A percentile compares a stretch with the other conserved stretches of the same genome.
These are phyloP conservation scores for Dryococelus australis DNA, from an alignment of 2,888 invertebrate species.

Conservation along the genomic window DNA sequence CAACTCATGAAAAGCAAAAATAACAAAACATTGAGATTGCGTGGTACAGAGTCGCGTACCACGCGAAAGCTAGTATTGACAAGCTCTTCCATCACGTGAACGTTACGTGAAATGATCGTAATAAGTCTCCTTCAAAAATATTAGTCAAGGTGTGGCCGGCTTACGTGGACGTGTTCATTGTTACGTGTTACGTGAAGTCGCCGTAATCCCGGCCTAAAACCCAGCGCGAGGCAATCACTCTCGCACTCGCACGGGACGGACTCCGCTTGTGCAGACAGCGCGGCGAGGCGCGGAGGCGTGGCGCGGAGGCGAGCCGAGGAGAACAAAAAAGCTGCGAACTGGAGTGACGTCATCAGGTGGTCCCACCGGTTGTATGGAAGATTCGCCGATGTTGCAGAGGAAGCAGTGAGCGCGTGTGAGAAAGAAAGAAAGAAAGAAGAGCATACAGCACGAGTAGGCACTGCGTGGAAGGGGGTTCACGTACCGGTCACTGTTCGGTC, in stretches of 20 bases:
- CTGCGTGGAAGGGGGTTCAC: neutral
- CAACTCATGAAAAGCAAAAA: too few species aligned
- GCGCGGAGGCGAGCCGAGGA: neutral
- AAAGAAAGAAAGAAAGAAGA: neutral
- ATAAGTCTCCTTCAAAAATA: too few species aligned
- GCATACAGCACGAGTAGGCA: neutral
- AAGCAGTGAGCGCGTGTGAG: neutral
- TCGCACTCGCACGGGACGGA: neutral
- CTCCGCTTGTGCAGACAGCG: neutral
- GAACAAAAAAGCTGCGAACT: neutral
- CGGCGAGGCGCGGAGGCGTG: neutral
- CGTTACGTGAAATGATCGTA: too few species aligned
- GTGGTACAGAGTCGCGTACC: too few species aligned
- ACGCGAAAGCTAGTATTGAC: too few species aligned
- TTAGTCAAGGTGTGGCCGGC: too few species aligned
- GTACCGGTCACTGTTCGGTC: neutral
- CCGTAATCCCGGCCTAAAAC: too few species aligned
- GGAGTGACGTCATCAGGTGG: slow-evolving; percentile 1
- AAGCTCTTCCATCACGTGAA: too few species aligned
- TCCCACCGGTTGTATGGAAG: neutral
- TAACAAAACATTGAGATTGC: too few species aligned
- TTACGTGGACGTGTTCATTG: too few species aligned
- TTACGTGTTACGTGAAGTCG: too few species aligned
- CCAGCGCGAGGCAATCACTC: too few species aligned
- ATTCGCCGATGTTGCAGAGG: neutral